Conservation (phyloP, 2,888 invertebrate genomes). For the Boloria euphrosyne region DNA sequence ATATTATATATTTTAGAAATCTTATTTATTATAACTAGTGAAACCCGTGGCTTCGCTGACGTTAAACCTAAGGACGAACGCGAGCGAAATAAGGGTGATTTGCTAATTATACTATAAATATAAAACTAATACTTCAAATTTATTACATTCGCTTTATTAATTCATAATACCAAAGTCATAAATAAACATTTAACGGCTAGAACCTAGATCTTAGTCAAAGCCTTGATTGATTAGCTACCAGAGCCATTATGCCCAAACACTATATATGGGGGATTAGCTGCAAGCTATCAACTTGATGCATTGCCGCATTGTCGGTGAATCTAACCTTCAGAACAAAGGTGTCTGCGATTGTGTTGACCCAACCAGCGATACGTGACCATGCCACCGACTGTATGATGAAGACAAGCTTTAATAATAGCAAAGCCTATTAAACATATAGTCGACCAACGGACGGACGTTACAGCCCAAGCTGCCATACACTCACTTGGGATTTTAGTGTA, state of each 20-base stretch:
- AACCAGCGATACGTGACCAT: conserved; percentile 15
- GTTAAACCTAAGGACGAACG: too few relatives aligned
- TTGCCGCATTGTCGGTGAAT: conserved; percentile 62
- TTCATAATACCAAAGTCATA: not conserved
- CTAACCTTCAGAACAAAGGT: conserved; percentile 59
- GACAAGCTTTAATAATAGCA: not conserved
- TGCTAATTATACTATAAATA: too few relatives aligned
- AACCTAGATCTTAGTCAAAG: conserved; percentile 26
- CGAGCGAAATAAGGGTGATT: too few relatives aligned
- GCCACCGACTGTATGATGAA: not conserved
- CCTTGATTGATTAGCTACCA: conserved; percentile 30
- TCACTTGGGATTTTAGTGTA: too few relatives aligned
- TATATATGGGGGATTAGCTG: conserved; percentile 52
- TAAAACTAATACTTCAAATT: too few relatives aligned
- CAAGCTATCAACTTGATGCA: conserved; percentile 66
- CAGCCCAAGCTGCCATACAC: too few relatives aligned
- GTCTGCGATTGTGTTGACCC: conserved; percentile 43
- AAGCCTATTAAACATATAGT: too few relatives aligned
- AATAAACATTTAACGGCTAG: conserved; percentile 13
- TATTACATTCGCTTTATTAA: too few relatives aligned
- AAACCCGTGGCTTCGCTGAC: too few relatives aligned
- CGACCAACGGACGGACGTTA: too few relatives aligned
- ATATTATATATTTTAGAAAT: too few relatives aligned
- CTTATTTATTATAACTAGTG: too few relatives aligned
- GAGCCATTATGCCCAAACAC: conserved; percentile 35